Conservation (phyloP, 2,888 invertebrate genomes). For the Heliconius ismenius region DNA sequence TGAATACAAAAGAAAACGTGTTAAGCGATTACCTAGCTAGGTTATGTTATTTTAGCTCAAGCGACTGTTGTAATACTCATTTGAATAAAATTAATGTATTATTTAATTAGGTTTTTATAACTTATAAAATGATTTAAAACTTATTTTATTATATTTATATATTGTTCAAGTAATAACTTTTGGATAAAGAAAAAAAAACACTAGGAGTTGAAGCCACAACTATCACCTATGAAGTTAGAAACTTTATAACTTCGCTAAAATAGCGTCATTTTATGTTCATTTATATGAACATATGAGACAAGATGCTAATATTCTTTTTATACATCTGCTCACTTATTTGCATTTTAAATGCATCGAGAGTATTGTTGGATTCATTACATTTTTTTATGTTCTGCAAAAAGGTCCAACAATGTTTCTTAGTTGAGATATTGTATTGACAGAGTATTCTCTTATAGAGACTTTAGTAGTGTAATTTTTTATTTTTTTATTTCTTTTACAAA, state of each 20-base stretch:
- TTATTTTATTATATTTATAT: too few relatives aligned
- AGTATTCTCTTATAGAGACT: slow-evolving; percentile 3
- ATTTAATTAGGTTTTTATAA: too few relatives aligned
- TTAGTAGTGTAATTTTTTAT: neutral
- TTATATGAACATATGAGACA: neutral
- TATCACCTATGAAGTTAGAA: too few relatives aligned
- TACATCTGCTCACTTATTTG: slow-evolving; percentile 8
- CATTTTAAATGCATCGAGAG: slow-evolving; percentile 23
- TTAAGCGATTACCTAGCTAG: too few relatives aligned
- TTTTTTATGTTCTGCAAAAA: slow-evolving; percentile 17
- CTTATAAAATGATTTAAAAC: too few relatives aligned
- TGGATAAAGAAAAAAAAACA: too few relatives aligned
- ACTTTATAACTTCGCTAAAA: neutral
- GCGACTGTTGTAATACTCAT: too few relatives aligned
- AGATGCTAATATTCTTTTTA: neutral
- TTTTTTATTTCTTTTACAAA: neutral
- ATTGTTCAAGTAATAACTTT: too few relatives aligned
- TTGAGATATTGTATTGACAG: slow-evolving; percentile 24
- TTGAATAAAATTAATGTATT: too few relatives aligned
- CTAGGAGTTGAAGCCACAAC: neutral
- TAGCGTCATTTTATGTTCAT: neutral
- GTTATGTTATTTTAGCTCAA: too few relatives aligned
- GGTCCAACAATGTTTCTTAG: slow-evolving; percentile 8
- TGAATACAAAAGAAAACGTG: too few relatives aligned
- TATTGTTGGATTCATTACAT: slow-evolving; percentile 25